These are phyloP conservation scores for Cynaeus angustus DNA, from an alignment of 2,888 invertebrate genomes.

Conservation along the genomic window DNA sequence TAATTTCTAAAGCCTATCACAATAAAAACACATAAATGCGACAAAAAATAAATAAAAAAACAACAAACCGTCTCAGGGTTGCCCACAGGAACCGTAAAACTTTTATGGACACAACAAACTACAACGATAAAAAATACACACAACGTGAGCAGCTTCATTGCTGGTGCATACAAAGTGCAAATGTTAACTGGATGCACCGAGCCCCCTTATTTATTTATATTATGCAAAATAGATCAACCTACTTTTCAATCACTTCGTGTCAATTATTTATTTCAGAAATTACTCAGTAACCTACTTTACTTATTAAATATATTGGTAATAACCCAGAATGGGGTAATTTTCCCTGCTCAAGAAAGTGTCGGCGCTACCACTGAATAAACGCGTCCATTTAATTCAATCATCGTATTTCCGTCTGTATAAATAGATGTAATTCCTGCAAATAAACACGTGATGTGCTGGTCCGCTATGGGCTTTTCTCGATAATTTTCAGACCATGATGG, in stretches of 20 bases:
- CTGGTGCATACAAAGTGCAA: constrained; percentile 41
- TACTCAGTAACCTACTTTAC: constrained; percentile 52
- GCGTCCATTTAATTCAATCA: constrained; percentile 36
- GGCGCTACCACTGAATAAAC: constrained; percentile 34
- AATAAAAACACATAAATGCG: constrained; percentile 3
- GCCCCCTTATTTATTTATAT: constrained; percentile 52
- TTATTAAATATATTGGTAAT: constrained; percentile 48
- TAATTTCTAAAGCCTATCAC: constrained; percentile 79
- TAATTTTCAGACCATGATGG: constrained; percentile 7
- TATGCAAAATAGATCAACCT: constrained; percentile 56
- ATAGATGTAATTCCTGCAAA: not conserved
- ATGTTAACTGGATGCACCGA: constrained; percentile 33
- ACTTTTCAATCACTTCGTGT: constrained; percentile 48
- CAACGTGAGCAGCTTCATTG: constrained; percentile 44
- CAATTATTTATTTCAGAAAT: constrained; percentile 51
- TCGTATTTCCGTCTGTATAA: constrained; percentile 24
- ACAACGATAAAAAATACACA: constrained; percentile 21
- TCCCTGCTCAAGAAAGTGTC: constrained; percentile 37
- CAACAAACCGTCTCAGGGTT: constrained; percentile 52
- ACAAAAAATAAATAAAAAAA: not conserved
- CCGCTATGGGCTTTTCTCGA: not conserved
- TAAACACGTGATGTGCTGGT: constrained; percentile 3
- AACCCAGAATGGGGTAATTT: constrained; percentile 45
- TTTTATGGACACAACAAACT: not conserved
- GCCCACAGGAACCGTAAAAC: constrained; percentile 44